These are phyloP conservation scores for Eurois occulta DNA, from an alignment of 2,888 invertebrate genomes.

Conservation along the genomic window DNA sequence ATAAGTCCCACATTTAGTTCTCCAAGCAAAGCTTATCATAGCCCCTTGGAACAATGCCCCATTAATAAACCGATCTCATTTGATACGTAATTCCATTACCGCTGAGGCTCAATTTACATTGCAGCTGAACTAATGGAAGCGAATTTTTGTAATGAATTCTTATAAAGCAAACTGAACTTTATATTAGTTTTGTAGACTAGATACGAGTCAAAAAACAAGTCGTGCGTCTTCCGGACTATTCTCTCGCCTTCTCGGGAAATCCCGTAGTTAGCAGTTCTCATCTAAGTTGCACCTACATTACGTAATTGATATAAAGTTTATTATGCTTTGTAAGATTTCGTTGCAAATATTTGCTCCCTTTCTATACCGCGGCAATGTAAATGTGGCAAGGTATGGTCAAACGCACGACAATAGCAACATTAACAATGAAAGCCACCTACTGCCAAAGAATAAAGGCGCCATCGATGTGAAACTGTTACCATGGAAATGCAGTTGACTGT, in stretches of 20 bases:
- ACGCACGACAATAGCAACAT: neutral
- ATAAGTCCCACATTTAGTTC: neutral
- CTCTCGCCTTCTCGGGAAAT: neutral
- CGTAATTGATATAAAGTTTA: neutral
- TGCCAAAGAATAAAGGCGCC: neutral
- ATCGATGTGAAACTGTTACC: neutral
- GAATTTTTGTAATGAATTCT: neutral
- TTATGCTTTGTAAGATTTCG: neutral
- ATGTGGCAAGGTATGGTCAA: neutral
- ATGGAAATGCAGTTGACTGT: neutral
- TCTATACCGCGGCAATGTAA: neutral
- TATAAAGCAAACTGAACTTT: neutral
- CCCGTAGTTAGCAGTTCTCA: neutral
- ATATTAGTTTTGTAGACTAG: neutral
- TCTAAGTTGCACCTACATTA: neutral
- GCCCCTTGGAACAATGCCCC: neutral
- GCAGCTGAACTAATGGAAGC: neutral
- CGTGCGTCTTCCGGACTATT: neutral
- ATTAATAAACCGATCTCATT: conserved; percentile 37
- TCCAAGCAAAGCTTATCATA: conserved; percentile 12
- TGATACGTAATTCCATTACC: neutral
- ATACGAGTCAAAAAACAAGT: neutral
- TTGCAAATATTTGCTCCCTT: neutral
- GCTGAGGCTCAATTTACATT: neutral
- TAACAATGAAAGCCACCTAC: neutral